phyloP scores from a whole-genome alignment of 2,888 invertebrate genomes.

The Tenthredo livida region DNA sequence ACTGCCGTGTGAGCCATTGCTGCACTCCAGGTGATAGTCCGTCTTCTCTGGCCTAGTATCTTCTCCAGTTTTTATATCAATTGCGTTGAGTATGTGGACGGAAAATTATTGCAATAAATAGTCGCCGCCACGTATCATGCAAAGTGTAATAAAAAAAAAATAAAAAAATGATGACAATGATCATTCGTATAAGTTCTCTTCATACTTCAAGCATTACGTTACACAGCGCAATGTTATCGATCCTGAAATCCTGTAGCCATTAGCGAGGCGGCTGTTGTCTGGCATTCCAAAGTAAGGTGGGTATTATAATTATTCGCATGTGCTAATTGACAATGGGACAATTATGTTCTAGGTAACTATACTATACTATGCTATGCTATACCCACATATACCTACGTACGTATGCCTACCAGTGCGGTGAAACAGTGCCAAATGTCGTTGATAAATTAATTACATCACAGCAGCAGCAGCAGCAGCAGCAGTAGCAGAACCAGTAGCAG shows the following conservation, averaged over 20 bases:
- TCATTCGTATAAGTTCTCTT: neutral
- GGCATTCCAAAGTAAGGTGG: slow-evolving; percentile 34
- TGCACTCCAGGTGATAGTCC: neutral
- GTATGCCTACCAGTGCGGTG: neutral
- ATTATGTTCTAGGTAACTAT: slow-evolving; percentile 10
- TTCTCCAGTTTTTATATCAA: neutral
- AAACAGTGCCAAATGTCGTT: slow-evolving; percentile 30
- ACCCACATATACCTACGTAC: neutral
- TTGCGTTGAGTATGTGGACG: neutral
- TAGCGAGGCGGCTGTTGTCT: slow-evolving; percentile 26
- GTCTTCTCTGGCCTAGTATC: neutral
- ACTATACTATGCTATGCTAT: neutral
- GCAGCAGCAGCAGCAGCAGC: neutral
- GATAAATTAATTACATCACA: slow-evolving; percentile 48
- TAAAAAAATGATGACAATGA: neutral
- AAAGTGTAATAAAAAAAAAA: too few relatives aligned
- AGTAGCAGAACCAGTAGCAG: neutral
- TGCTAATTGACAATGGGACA: slow-evolving; percentile 49
- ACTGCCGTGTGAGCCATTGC: slow-evolving; percentile 27
- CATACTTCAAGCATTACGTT: neutral
- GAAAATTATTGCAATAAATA: neutral
- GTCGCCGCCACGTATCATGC: neutral
- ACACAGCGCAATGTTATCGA: slow-evolving; percentile 13
- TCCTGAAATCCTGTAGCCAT: slow-evolving; percentile 22
- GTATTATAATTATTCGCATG: slow-evolving; percentile 44